A percentile compares a stretch with the other conserved stretches of the same genome.
phyloP scores from a whole-genome alignment of 1,140 invertebrate species.

The Drosophila pachea region DNA sequence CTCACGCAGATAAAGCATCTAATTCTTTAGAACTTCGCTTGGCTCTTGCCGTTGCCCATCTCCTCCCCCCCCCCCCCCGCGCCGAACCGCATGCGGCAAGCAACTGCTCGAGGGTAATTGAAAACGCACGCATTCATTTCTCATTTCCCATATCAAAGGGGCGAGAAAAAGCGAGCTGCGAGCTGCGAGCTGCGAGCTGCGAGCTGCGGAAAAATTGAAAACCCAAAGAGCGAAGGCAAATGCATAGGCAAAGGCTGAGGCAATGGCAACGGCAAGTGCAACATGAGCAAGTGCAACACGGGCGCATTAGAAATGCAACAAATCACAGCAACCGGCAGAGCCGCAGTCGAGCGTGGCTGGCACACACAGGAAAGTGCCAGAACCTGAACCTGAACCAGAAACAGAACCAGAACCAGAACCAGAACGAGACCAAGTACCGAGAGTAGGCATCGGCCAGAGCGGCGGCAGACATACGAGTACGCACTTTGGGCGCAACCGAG shows the following conservation, averaged over 20 bases:
- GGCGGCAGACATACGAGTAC: constrained; percentile 71
- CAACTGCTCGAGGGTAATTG: constrained; percentile 61
- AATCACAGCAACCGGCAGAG: constrained; percentile 57
- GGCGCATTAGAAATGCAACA: constrained; percentile 76
- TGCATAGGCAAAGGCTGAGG: constrained; percentile 50
- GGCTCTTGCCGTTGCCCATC: constrained; percentile 41
- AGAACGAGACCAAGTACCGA: too few relatives aligned
- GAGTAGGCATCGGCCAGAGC: not conserved
- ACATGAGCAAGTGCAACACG: constrained; percentile 64
- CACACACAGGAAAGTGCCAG: constrained; percentile 47
- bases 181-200: constrained; percentile 23
- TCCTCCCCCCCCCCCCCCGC: too few relatives aligned
- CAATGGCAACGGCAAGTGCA: constrained; percentile 11
- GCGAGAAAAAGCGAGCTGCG: constrained; percentile 3
- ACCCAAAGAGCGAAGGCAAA: constrained; percentile 60
- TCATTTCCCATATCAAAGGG: constrained; percentile 6
- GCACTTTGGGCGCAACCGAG: constrained; percentile 72
- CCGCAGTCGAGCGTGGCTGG: constrained; percentile 41
- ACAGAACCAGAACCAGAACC: constrained; percentile 33
- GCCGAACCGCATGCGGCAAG: constrained; percentile 1
- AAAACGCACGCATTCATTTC: constrained; percentile 56
- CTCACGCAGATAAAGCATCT: constrained; percentile 48
- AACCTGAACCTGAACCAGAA: constrained; percentile 13
- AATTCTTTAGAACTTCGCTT: constrained; percentile 25
- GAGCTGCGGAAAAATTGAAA: constrained; percentile 60